These are phyloP conservation scores for Nesogale talazaci DNA, from an alignment of 2,113 vertebrate genomes.

Conservation along the genomic window DNA sequence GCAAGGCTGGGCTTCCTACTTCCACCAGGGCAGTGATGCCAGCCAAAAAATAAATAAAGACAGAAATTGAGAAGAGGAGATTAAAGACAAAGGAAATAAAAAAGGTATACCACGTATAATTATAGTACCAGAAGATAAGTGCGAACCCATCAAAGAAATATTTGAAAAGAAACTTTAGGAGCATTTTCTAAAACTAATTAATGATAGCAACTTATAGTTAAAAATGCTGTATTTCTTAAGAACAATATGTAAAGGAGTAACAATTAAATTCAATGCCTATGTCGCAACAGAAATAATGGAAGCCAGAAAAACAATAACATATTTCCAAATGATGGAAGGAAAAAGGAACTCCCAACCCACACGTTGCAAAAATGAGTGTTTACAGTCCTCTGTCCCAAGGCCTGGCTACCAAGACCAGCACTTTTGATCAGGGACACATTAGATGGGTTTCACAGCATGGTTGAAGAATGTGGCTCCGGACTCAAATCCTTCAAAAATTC, in stretches of 20 bases:
- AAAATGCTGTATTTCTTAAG: background rate
- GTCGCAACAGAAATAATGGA: slow-evolving; percentile 33
- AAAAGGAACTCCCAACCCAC: background rate
- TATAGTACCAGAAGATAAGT: background rate
- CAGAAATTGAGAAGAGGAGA: slow-evolving; percentile 12
- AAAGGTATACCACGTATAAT: background rate
- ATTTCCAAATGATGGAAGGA: slow-evolving; percentile 36
- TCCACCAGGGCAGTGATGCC: too few species aligned
- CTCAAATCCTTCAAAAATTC: background rate
- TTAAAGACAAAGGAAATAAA: background rate
- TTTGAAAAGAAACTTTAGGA: background rate
- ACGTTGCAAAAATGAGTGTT: background rate
- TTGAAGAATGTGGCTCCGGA: background rate
- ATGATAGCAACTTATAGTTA: background rate
- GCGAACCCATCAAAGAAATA: background rate
- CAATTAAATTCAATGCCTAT: background rate
- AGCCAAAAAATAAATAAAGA: too few species aligned
- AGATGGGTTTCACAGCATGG: background rate
- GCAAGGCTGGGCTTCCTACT: too few species aligned
- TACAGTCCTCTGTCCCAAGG: background rate
- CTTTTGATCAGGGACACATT: background rate
- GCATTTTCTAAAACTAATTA: background rate
- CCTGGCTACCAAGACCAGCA: background rate
- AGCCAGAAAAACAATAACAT: background rate
- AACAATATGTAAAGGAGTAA: background rate